Conservation (phyloP, 2,888 invertebrate genomes). For the Metallyticus violacea region DNA sequence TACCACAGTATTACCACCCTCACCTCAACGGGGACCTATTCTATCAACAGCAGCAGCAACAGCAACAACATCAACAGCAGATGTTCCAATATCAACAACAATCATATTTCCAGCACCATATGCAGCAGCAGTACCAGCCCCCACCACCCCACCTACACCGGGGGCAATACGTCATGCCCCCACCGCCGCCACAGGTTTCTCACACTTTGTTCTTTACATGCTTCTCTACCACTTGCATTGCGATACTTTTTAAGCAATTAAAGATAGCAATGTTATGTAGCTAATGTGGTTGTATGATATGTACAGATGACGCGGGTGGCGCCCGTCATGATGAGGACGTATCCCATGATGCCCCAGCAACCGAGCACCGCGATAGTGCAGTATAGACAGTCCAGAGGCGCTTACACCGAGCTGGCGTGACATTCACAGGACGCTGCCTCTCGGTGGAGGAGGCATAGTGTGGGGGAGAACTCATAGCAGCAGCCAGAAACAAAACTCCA, state of each 20-base stretch:
- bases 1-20: background rate
- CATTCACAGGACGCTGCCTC: background rate
- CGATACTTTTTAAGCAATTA: too few species aligned
- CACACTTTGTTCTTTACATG: too few species aligned
- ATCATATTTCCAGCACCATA: conserved; percentile 14
- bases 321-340: background rate
- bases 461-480: background rate
- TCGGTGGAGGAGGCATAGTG: background rate
- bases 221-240: too few species aligned
- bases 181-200: background rate
- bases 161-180: conserved; percentile 15
- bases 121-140: conserved; percentile 2
- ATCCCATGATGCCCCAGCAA: background rate
- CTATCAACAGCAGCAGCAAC: background rate
- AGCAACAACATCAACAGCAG: background rate
- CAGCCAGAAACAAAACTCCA: background rate
- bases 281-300: too few species aligned
- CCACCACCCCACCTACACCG: background rate
- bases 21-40: background rate
- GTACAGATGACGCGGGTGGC: background rate
- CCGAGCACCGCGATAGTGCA: conserved; percentile 27
- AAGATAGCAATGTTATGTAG: too few species aligned
- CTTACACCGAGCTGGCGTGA: conserved; percentile 34
- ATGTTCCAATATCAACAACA: background rate
- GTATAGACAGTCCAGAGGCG: conserved; percentile 31